These are phyloP conservation scores for Plecturocebus donacophilus DNA, from an alignment of 2,113 vertebrate species.

Conservation along the genomic window DNA sequence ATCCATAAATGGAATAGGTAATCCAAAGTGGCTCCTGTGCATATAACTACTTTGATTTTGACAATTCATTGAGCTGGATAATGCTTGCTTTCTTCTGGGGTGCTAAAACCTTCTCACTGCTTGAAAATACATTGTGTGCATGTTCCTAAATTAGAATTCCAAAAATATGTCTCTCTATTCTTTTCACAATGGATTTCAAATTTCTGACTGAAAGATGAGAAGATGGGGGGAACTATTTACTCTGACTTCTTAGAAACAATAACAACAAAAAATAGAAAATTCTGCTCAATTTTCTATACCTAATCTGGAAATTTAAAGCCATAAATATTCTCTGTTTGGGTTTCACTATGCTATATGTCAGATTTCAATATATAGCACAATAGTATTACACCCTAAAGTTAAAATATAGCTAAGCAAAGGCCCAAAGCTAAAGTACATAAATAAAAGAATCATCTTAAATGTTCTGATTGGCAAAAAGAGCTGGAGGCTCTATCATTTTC, in stretches of 20 bases:
- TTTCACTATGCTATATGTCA: neutral
- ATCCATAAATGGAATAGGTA: neutral
- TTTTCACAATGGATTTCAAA: neutral
- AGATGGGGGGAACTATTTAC: neutral
- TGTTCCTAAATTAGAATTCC: slow-evolving; percentile 28
- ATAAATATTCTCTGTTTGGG: neutral
- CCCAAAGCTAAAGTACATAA: neutral
- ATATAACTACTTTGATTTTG: slow-evolving; percentile 26
- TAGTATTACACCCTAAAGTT: neutral
- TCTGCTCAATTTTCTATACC: neutral
- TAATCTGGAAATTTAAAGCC: neutral
- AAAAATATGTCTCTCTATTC: slow-evolving; percentile 1
- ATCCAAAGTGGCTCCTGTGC: neutral
- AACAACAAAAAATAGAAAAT: neutral
- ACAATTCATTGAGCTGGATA: slow-evolving; percentile 45
- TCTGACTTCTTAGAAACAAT: slow-evolving; percentile 21
- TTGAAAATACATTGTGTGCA: neutral
- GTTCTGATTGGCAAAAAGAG: neutral
- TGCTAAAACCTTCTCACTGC: neutral
- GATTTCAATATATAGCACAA: neutral
- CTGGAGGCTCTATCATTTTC: neutral
- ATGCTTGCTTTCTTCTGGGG: neutral
- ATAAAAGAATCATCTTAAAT: neutral
- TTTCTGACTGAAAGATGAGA: neutral
- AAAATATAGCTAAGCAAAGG: neutral